phyloP scores from a whole-genome alignment of 2,888 invertebrate species.

The Operophtera brumata region DNA sequence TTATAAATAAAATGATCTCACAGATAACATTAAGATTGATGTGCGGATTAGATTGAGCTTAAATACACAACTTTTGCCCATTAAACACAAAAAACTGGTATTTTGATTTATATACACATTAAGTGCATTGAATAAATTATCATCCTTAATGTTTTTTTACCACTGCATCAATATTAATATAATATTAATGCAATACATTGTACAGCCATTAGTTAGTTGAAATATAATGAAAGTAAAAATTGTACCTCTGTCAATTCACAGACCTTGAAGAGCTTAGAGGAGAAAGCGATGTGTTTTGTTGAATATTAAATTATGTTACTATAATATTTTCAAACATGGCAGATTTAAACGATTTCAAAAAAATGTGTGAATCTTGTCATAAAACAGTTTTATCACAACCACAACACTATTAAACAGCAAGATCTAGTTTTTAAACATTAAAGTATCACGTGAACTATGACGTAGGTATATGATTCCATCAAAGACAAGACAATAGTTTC shows the following conservation, averaged over 20 bases:
- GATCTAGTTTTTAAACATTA: constrained; percentile 23
- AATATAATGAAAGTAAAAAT: too few relatives aligned
- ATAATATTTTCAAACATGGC: not conserved
- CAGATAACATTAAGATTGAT: not conserved
- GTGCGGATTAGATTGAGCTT: not conserved
- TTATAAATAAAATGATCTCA: not conserved
- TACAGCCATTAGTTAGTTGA: too few relatives aligned
- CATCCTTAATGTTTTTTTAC: not conserved
- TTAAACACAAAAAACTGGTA: not conserved
- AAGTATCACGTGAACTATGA: not conserved
- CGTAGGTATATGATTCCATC: too few relatives aligned
- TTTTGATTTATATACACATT: constrained; percentile 3
- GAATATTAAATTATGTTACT: too few relatives aligned
- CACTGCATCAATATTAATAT: not conserved
- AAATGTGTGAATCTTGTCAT: not conserved
- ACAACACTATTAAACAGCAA: constrained; percentile 49
- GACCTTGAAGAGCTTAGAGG: too few relatives aligned
- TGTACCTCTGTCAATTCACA: too few relatives aligned
- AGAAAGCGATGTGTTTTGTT: too few relatives aligned
- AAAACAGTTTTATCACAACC: constrained; percentile 33
- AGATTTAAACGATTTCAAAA: not conserved
- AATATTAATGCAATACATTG: not conserved
- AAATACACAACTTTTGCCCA: not conserved
- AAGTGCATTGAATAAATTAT: constrained; percentile 16
- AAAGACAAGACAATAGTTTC: too few relatives aligned